phyloP scores from a whole-genome alignment of 2,888 invertebrate genomes.

The Stenodema calcarata region DNA sequence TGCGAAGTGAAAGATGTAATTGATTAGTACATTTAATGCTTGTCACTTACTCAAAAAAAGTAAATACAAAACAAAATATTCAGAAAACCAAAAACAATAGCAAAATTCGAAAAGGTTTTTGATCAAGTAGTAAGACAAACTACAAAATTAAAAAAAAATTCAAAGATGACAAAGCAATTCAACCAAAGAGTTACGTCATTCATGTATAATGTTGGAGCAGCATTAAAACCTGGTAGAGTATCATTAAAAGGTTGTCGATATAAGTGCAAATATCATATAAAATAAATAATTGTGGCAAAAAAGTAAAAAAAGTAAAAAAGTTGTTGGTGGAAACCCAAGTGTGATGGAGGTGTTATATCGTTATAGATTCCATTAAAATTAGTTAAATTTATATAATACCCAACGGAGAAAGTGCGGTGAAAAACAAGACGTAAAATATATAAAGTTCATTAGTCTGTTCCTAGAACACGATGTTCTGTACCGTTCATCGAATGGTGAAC shows the following conservation, averaged over 20 bases:
- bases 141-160: not conserved
- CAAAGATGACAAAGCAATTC: not conserved
- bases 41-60: conserved; percentile 8
- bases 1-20: not conserved
- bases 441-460: not conserved
- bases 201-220: not conserved
- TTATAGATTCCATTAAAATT: not conserved
- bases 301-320: not conserved
- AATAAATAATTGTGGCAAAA: not conserved
- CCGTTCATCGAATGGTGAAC: not conserved
- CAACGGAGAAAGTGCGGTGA: not conserved
- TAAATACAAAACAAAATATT: not conserved
- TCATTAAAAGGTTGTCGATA: not conserved
- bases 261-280: not conserved
- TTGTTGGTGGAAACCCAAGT: not conserved
- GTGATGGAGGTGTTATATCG: not conserved
- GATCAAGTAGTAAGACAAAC: not conserved
- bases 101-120: not conserved
- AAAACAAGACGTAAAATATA: not conserved
- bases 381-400: not conserved
- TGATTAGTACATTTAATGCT: not conserved
- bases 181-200: not conserved
- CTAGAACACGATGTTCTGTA: not conserved
- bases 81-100: not conserved
- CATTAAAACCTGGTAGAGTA: not conserved